phyloP scores from a whole-genome alignment of 2,113 vertebrate species.

The Chionis minor region DNA sequence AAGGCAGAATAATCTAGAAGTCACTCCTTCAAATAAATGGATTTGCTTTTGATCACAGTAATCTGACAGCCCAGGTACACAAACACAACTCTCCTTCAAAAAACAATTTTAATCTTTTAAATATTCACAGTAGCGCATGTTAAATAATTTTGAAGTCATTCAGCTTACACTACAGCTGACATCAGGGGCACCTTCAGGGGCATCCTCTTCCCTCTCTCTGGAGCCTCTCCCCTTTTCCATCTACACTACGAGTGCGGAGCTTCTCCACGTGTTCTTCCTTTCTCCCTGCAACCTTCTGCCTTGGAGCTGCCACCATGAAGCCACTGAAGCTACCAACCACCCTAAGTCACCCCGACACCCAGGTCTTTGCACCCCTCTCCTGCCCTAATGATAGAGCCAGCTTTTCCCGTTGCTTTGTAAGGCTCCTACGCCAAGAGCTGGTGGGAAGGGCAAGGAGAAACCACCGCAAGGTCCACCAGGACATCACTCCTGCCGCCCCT shows the following conservation, averaged over 20 bases:
- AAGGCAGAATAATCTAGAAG: background rate
- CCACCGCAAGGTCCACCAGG: background rate
- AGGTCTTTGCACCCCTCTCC: background rate
- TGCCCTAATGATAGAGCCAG: background rate
- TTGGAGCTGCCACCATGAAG: background rate
- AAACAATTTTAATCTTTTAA: background rate
- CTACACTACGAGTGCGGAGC: rapidly evolving
- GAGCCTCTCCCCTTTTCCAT: background rate
- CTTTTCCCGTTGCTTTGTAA: background rate
- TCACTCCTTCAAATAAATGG: background rate
- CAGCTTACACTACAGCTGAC: background rate
- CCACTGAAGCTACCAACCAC: background rate
- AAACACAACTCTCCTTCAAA: background rate
- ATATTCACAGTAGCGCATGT: background rate
- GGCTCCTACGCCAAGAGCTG: rapidly evolving
- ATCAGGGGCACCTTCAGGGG: background rate
- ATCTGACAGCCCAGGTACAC: background rate
- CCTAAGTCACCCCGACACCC: rapidly evolving
- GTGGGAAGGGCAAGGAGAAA: background rate
- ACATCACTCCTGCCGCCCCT: rapidly evolving
- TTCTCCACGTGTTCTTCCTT: background rate
- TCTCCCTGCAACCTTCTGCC: background rate
- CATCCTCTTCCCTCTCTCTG: background rate
- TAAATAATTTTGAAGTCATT: background rate
- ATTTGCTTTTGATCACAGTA: background rate